Evolutionary conservation across 2,113 vertebrate species (phyloP).

Genomic region (Phycodurus eques): DNA sequence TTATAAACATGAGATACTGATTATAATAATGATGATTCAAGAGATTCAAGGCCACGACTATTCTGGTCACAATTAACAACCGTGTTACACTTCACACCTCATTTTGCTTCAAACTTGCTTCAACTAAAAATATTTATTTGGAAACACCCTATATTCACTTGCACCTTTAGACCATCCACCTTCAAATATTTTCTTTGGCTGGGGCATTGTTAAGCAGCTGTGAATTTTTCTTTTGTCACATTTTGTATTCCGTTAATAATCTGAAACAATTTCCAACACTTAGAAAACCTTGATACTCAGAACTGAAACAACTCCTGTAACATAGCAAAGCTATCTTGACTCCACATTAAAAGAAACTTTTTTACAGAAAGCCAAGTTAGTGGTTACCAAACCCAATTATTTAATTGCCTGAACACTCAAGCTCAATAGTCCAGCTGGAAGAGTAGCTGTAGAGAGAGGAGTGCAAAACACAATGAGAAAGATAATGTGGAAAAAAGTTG

Average conservation of each 20-base stretch:
- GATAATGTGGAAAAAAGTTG: neutral
- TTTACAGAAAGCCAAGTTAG: conserved; percentile 56
- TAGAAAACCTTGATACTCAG: conserved; percentile 14
- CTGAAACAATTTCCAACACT: conserved; percentile 13
- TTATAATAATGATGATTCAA: neutral
- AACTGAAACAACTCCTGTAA: conserved; percentile 27
- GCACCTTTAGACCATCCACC: neutral
- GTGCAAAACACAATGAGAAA: conserved; percentile 11
- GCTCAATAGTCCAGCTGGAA: conserved; percentile 64
- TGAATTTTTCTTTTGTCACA: conserved; percentile 21
- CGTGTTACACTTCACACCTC: neutral
- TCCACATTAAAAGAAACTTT: conserved; percentile 65
- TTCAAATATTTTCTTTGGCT: conserved; percentile 16
- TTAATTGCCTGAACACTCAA: conserved; percentile 52
- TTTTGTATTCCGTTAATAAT: conserved; percentile 50
- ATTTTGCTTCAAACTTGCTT: neutral
- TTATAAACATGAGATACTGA: too few relatives aligned
- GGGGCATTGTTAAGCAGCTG: conserved; percentile 38
- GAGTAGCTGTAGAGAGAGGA: conserved; percentile 36
- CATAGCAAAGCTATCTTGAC: conserved; percentile 22
- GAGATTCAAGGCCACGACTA: neutral
- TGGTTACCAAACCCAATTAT: conserved; percentile 60
- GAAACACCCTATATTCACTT: neutral
- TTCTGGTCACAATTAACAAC: neutral
- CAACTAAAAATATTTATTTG: neutral